phyloP scores from a whole-genome alignment of 1,140 invertebrate species.

The Aphelinus certus region DNA sequence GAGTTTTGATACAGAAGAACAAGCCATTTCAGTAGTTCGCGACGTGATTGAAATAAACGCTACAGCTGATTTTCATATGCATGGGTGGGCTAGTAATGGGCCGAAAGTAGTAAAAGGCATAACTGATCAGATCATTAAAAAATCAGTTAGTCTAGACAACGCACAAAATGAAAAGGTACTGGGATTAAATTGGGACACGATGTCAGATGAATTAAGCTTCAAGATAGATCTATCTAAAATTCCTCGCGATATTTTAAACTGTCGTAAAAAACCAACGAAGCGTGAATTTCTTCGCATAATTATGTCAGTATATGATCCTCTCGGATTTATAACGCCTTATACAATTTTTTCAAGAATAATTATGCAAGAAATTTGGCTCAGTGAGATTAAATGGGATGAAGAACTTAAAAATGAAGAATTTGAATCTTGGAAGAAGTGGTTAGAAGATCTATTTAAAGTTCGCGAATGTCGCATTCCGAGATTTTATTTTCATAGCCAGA shows the following conservation, averaged over 20 bases:
- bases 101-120: neutral
- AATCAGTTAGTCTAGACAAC: neutral
- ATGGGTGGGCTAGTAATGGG: conserved; percentile 21
- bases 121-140: neutral
- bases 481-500: neutral
- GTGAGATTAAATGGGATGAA: conserved; percentile 44
- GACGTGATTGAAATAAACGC: conserved; percentile 26
- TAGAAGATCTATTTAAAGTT: neutral
- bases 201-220: conserved; percentile 2
- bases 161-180: neutral
- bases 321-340: conserved; percentile 42
- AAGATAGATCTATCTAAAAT: neutral
- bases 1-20: conserved; percentile 15
- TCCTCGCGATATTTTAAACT: conserved; percentile 1
- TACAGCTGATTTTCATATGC: conserved; percentile 38
- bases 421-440: conserved; percentile 22
- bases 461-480: conserved; percentile 6
- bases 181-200: conserved; percentile 24
- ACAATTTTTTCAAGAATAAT: conserved; percentile 43
- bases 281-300: conserved; percentile 35
- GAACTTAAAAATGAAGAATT: conserved; percentile 14
- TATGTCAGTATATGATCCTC: conserved; percentile 47
- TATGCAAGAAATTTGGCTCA: conserved; percentile 44
- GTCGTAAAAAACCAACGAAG: conserved; percentile 29
- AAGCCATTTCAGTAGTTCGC: conserved; percentile 16